Percentiles rank a stretch among this genome's conserved stretches.
phyloP scores from a whole-genome alignment of 1,140 invertebrate species.

The Harlomillsia oculata region DNA sequence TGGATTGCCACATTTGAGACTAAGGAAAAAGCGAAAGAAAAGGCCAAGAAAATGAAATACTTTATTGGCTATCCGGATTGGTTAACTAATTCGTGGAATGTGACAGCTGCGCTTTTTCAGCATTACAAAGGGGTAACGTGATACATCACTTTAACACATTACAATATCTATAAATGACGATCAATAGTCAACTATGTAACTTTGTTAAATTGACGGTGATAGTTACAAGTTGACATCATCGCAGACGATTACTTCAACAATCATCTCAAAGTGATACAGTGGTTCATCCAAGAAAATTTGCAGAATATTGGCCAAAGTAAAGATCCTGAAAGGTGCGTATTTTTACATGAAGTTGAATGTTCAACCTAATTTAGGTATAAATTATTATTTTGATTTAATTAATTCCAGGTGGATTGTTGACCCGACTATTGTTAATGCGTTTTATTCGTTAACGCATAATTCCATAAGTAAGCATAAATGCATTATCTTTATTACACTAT shows the following conservation, averaged over 20 bases:
- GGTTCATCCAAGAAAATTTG: neutral
- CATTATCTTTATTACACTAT: neutral
- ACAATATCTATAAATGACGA: neutral
- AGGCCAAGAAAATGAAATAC: conserved; percentile 12
- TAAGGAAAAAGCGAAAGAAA: neutral
- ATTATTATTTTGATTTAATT: neutral
- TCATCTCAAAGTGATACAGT: neutral
- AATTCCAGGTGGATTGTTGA: conserved; percentile 20
- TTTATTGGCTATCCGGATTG: conserved; percentile 22
- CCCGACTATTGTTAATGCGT: conserved; percentile 23
- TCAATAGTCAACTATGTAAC: neutral
- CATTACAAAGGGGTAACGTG: conserved; percentile 19
- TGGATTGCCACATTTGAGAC: conserved; percentile 24
- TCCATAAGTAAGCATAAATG: conserved; percentile 15
- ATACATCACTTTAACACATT: neutral
- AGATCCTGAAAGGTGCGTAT: no score
- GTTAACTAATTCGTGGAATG: neutral
- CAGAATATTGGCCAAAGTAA: no score
- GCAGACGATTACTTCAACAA: neutral
- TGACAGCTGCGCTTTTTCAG: neutral
- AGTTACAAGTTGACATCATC: neutral
- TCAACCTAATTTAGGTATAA: neutral
- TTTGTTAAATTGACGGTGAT: neutral
- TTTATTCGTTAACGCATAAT: conserved; percentile 22
- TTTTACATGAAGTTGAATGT: neutral